These are phyloP conservation scores for Falcunculus frontatus DNA, from an alignment of 2,113 vertebrate genomes.

Conservation along the genomic window DNA sequence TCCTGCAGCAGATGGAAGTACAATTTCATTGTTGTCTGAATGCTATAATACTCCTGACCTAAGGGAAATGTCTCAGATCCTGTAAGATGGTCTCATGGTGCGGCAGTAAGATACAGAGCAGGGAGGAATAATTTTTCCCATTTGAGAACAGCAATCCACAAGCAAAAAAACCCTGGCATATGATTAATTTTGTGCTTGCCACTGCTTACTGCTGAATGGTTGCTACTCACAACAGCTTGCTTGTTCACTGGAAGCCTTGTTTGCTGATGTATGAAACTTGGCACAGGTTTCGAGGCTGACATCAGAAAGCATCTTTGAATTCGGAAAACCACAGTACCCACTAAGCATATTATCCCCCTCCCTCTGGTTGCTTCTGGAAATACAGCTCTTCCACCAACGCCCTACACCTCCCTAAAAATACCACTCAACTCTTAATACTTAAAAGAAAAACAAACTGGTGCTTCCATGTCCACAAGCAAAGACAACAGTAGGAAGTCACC, in stretches of 20 bases:
- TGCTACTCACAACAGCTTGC: slow-evolving; percentile 39
- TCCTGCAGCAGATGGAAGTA: not conserved
- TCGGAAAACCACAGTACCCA: not conserved
- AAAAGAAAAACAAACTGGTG: not conserved
- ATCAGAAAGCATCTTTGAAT: not conserved
- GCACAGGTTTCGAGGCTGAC: not conserved
- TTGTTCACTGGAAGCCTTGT: slow-evolving; percentile 24
- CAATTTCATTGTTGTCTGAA: not conserved
- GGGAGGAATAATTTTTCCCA: not conserved
- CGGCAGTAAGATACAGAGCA: not conserved
- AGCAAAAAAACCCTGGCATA: not conserved
- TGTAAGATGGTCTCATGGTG: not conserved
- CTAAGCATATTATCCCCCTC: not conserved
- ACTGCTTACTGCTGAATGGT: not conserved
- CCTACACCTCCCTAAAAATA: not conserved
- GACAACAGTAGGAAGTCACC: not conserved
- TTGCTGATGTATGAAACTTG: slow-evolving; percentile 37
- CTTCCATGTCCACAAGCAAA: not conserved
- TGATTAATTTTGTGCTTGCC: not conserved
- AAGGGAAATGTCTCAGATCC: not conserved
- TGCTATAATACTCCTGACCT: not conserved
- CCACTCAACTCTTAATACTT: not conserved
- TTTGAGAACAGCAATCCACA: not conserved
- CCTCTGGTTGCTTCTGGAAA: slow-evolving; percentile 7
- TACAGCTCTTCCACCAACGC: not conserved